Evolutionary conservation across 2,113 vertebrate species (phyloP), one percentile per base, ranked within the genome.

Genomic region (Diphyllodes magnificus): DNA sequence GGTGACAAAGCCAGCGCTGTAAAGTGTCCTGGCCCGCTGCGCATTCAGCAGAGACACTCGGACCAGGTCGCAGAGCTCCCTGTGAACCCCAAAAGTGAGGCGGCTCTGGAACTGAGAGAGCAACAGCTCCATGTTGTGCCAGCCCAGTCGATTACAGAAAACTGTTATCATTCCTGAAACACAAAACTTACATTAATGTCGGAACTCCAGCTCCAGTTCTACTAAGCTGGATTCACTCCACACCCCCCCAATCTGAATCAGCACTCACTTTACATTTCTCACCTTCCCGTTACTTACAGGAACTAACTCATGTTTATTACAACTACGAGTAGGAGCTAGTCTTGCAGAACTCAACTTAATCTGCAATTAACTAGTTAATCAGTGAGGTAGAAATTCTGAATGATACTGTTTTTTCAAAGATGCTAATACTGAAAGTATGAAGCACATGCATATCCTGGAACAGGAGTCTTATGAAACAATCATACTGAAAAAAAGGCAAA

Each of bases 61-160:
- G 39, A 99, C 98, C 80, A 99, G 97, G 96, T 99, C 99, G 30
- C 99, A 98, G n/a, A 99, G 98, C 91, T 99, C 99, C 82, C 99
- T 98, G 49, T 99, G 99, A 75, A 99, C 98, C 31, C 99, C 99
- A 59, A 99, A 99, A 23, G 98, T 99, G 76, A 99, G 98, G 33
- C 99, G 98, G 89, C 99, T 99, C 98, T 99, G 99, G 97, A 99
- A 99, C 96, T 99, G 99, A 16, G 99, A 99, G 35, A 99, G 97
- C n/a, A 99, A 95, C n/a, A 99, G 95, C 90, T 99, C 99, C 98
- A 99, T 98, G 97, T 99, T 99, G 98, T 99, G 98, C 99, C 99
- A 99, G 50, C 99, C 99, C 73, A 99, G 98, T 7, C 98, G 98
- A 82, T 98, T 99, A 95, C 98, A 99, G 98, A 99, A 99, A 76